Evolutionary conservation across 2,888 invertebrate species (phyloP), one percentile per base, ranked within the genome.

Genomic region (Galeopsomyia nigrocyanea): DNA sequence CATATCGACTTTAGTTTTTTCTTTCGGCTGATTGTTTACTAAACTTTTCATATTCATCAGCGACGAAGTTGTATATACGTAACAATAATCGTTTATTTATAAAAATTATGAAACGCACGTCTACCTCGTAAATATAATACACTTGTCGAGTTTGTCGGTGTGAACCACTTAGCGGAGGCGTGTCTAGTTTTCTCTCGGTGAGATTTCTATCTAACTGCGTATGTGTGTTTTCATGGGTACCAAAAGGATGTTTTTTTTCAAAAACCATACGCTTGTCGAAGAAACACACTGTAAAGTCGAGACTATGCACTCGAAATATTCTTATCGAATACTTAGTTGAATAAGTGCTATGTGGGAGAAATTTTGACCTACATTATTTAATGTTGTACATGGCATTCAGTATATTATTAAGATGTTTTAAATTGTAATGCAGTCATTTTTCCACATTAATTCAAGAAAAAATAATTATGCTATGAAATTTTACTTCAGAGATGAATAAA

Each of bases 141-240:
- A 3, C 17, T 53, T 53, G 19, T 17, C 13, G 39, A 9, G 10
- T 5, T 26, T 39, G 39, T n/a, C 13, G 56, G 66, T 10, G 57
- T 58, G 76, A 77, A 80, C 77, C 80, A 80, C 80, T 81, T 82
- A 79, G 79, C 79, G 76, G 76, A 77, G 73, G 74, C 75, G 57
- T 75, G 51, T 62, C 39, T 39, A 39, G 39, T 39, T 39, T 39
- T 39, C 39, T 39, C 39, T 10, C 58, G 64, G 7, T 68, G 70
- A 80, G 80, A 82, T 82, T 75, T 68, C 77, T 79, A 82, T 82
- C 82, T 39, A 39, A 39, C 13, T 76, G 21, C 31, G 57, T 26
- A 26, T 61, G 69, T 39, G 7, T 76, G 79, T 80, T 79, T 78
- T 39, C 13, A 79, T 80, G 66, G 72, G 68, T 72, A 72, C 68